A percentile compares a stretch with the other conserved stretches of the same genome.
Evolutionary conservation across 37 sponge, comb jelly and placozoan species (phyloP).

Genomic region (Dysidea cf. avara): DNA sequence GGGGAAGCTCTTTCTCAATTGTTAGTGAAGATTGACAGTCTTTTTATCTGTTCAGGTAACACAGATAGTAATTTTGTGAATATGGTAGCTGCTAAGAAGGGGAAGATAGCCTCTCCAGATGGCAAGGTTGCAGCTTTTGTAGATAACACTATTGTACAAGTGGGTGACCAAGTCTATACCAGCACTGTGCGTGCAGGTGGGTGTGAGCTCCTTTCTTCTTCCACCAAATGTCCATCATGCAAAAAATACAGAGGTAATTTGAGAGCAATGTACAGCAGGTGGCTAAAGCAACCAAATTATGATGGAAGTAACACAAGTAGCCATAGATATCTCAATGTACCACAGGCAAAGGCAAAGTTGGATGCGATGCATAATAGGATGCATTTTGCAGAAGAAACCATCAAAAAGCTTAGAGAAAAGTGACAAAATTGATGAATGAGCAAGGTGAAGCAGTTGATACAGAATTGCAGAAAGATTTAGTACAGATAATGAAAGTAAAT

Average conservation of each 20-base stretch:
- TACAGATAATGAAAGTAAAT: conserved; percentile 9
- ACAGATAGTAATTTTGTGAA: conserved; percentile 10
- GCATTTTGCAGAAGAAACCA: conserved; percentile 2
- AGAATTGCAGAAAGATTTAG: conserved; percentile 31
- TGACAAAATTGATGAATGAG: conserved; percentile 5
- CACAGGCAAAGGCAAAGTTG: conserved; percentile 4
- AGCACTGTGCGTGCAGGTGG: conserved; percentile 21
- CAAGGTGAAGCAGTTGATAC: conserved; percentile 15
- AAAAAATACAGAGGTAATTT: conserved; percentile 13
- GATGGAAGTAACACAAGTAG: conserved; percentile 8
- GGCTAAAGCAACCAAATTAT: conserved; percentile 10
- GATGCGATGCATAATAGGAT: not conserved
- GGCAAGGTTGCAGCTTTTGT: conserved; percentile 14
- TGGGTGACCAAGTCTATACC: no score
- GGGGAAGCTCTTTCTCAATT: no score
- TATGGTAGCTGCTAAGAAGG: conserved; percentile 11
- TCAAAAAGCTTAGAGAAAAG: conserved; percentile 13
- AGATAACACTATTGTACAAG: not conserved
- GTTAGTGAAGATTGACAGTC: not conserved
- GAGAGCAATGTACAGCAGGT: conserved; percentile 26
- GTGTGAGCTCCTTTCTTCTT: conserved; percentile 18
- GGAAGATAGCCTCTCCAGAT: conserved; percentile 4
- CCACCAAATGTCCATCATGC: conserved; percentile 28
- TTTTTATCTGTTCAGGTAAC: conserved; percentile 3
- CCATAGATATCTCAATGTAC: conserved; percentile 35